Conservation (phyloP, 1,140 invertebrate genomes). For the Euura saliciscinereae region DNA sequence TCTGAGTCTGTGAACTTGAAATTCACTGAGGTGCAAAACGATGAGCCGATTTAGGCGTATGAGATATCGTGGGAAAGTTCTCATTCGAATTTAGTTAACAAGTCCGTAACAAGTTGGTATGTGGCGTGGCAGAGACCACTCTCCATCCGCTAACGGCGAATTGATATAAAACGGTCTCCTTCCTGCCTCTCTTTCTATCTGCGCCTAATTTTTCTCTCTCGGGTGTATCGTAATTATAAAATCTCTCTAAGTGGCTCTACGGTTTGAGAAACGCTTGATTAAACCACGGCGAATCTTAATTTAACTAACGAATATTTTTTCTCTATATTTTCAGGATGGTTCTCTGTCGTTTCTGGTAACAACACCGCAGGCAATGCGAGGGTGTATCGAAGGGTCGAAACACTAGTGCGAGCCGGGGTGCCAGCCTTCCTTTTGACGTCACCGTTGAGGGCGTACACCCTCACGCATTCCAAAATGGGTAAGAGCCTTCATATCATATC, state of each 20-base stretch:
- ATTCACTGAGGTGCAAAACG: neutral
- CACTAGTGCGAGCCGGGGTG: conserved; percentile 54
- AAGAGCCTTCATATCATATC: conserved; percentile 28
- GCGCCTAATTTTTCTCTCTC: neutral
- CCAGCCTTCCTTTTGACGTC: conserved; percentile 55
- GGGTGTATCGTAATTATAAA: neutral
- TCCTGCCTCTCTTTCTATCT: neutral
- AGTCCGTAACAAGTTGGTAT: neutral
- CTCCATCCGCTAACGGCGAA: neutral
- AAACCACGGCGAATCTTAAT: neutral
- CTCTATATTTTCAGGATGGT: conserved; percentile 55
- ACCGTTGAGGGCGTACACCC: conserved; percentile 54
- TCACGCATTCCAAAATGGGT: conserved; percentile 60
- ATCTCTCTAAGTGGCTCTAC: neutral
- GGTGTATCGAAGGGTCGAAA: conserved; percentile 55
- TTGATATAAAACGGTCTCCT: neutral
- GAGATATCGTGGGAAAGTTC: conserved; percentile 4
- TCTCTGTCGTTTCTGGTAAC: conserved; percentile 59
- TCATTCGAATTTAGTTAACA: conserved; percentile 1
- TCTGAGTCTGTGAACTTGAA: neutral
- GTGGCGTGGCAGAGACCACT: neutral
- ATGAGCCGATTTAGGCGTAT: neutral
- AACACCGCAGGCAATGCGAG: conserved; percentile 50
- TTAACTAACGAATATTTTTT: neutral
- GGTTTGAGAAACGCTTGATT: neutral